These are phyloP conservation scores for Crematogaster levior DNA, from an alignment of 2,888 invertebrate species.

Conservation along the genomic window DNA sequence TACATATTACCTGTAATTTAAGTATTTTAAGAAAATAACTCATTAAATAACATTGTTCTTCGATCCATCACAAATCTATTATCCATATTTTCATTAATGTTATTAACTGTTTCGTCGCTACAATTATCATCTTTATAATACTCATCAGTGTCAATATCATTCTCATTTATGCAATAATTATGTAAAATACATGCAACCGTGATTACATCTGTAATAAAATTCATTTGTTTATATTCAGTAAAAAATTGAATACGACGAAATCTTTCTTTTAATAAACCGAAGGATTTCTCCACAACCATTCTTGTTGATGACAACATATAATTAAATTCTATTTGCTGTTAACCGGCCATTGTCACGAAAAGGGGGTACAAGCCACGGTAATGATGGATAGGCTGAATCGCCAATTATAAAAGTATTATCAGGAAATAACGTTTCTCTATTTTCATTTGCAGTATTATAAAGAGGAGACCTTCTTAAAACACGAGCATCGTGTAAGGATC, in stretches of 20 bases:
- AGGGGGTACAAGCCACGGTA: background rate
- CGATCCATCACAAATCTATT: too few species aligned
- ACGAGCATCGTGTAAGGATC: constrained; percentile 4
- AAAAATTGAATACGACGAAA: constrained; percentile 8
- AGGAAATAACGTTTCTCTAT: constrained; percentile 3
- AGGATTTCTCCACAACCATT: background rate
- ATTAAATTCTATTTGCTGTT: constrained; percentile 13
- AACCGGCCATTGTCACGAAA: background rate
- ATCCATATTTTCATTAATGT: too few species aligned
- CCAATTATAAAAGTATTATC: constrained; percentile 3
- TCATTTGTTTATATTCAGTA: background rate
- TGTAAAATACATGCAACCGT: constrained; percentile 10
- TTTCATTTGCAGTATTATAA: background rate
- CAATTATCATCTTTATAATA: too few species aligned
- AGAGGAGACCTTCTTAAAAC: background rate
- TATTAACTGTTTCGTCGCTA: too few species aligned
- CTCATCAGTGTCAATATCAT: too few species aligned
- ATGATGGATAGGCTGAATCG: background rate
- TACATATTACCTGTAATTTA: too few species aligned
- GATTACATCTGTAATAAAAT: background rate
- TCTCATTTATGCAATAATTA: constrained; percentile 4
- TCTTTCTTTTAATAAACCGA: background rate
- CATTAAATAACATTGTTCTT: too few species aligned
- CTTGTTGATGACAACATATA: constrained; percentile 4
- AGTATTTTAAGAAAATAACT: too few species aligned